A percentile compares a stretch with the other conserved stretches of the same genome.
Evolutionary conservation across 2,888 invertebrate genomes (phyloP).

Genomic region (Apocheima hispidaria): DNA sequence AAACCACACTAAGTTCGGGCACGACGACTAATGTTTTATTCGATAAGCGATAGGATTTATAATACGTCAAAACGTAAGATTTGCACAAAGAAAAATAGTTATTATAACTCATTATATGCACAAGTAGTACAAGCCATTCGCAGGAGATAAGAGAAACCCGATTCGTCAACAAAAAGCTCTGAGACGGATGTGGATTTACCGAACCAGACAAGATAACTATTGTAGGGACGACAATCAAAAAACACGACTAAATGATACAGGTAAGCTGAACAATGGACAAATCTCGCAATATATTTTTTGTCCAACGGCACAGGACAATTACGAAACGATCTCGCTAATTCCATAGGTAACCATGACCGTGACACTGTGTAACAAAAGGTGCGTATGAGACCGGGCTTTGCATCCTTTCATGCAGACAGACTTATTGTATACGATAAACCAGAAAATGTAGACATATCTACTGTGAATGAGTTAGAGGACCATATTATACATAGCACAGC

Average conservation of each 20-base stretch:
- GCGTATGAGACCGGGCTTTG: conserved; percentile 62
- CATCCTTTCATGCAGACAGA: conserved; percentile 73
- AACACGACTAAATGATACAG: conserved; percentile 46
- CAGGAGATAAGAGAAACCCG: not conserved
- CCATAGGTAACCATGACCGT: conserved; percentile 65
- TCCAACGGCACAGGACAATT: conserved; percentile 58
- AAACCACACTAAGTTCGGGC: not conserved
- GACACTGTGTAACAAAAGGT: conserved; percentile 65
- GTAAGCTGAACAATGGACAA: conserved; percentile 55
- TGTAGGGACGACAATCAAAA: conserved; percentile 26
- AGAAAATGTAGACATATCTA: conserved; percentile 38
- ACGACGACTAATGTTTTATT: not conserved
- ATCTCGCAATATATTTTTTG: conserved; percentile 54
- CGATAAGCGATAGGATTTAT: not conserved
- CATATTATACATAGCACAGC: conserved; percentile 3
- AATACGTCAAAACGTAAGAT: too few relatives aligned
- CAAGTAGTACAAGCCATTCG: too few relatives aligned
- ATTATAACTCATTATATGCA: not conserved
- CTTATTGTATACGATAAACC: conserved; percentile 63
- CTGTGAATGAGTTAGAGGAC: conserved; percentile 6
- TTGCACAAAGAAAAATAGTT: not conserved
- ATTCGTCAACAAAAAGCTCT: conserved; percentile 14
- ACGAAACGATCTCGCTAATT: conserved; percentile 74
- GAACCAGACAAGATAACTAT: conserved; percentile 31
- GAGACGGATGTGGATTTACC: conserved; percentile 40